Conservation (phyloP, 92 coral and sea anemone species). For the Epizoanthus ramosus region DNA sequence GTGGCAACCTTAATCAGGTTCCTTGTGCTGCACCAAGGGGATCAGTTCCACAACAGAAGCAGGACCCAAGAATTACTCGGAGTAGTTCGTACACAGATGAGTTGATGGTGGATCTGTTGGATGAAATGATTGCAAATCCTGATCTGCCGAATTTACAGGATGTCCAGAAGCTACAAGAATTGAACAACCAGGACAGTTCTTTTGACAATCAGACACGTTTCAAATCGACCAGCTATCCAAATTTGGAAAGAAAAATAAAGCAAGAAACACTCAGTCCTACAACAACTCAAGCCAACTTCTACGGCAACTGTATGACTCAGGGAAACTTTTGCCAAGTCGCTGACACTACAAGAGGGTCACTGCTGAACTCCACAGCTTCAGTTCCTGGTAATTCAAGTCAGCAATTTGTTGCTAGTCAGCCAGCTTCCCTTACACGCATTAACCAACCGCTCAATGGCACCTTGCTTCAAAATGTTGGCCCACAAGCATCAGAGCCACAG, state of each 20-base stretch:
- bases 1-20: slow-evolving; percentile 15
- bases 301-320: neutral
- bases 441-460: neutral
- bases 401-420: neutral
- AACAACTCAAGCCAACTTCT: slow-evolving; percentile 17
- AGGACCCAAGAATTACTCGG: neutral
- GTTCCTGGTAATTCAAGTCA: neutral
- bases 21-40: neutral
- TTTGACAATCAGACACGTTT: slow-evolving; percentile 14
- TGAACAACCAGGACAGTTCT: slow-evolving; percentile 17
- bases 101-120: slow-evolving; percentile 29
- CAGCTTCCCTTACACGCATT: neutral
- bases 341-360: neutral
- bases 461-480: neutral
- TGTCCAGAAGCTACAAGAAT: slow-evolving; percentile 4
- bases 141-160: slow-evolving; percentile 9
- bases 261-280: slow-evolving; percentile 28
- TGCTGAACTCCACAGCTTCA: neutral
- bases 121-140: slow-evolving; percentile 29
- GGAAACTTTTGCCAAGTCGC: slow-evolving; percentile 10
- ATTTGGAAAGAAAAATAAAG: slow-evolving; percentile 25
- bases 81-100: slow-evolving; percentile 15
- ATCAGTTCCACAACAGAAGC: neutral
- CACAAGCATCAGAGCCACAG: neutral
- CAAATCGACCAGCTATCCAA: slow-evolving; percentile 6